Percentiles rank a stretch among this genome's conserved stretches.
These are phyloP conservation scores for Urocitellus parryii DNA, from an alignment of 2,113 vertebrate genomes.

Conservation along the genomic window DNA sequence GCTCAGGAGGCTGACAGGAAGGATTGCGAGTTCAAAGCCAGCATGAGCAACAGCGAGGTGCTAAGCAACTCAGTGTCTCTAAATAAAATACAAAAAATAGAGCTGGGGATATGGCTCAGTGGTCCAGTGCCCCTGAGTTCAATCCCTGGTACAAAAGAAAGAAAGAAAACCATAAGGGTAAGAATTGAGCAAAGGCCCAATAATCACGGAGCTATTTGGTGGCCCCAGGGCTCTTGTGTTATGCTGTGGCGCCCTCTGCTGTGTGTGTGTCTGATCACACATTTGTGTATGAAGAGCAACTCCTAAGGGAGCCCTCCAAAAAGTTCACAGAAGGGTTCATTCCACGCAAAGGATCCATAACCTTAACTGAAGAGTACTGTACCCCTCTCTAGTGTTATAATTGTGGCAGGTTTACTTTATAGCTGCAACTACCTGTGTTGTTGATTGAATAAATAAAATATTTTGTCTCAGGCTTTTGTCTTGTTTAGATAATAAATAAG, in stretches of 20 bases:
- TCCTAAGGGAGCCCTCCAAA: not conserved
- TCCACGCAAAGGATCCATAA: not conserved
- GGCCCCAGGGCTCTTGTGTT: not conserved
- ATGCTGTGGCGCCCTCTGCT: slow-evolving; percentile 67
- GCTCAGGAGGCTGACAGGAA: too few relatives aligned
- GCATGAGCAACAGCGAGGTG: too few relatives aligned
- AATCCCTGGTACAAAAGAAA: too few relatives aligned
- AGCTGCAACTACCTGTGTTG: not conserved
- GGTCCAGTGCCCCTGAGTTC: too few relatives aligned
- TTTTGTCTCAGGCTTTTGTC: slow-evolving; percentile 8
- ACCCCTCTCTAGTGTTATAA: not conserved
- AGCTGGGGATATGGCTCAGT: too few relatives aligned
- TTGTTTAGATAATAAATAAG: not conserved
- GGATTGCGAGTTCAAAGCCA: too few relatives aligned
- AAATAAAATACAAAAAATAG: too few relatives aligned
- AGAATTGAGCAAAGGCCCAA: not conserved
- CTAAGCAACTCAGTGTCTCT: too few relatives aligned
- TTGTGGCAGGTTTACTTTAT: not conserved
- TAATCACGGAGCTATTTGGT: fast-evolving
- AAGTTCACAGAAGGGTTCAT: not conserved
- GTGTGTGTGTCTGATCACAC: not conserved
- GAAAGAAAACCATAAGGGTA: not conserved
- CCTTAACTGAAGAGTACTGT: not conserved
- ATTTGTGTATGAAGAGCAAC: not conserved
- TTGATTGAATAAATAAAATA: slow-evolving; percentile 10